Percentiles rank a stretch among this genome's conserved stretches.
phyloP scores from a whole-genome alignment of 2,797 vertebrate genomes.

The Sebastes trivittatus region DNA sequence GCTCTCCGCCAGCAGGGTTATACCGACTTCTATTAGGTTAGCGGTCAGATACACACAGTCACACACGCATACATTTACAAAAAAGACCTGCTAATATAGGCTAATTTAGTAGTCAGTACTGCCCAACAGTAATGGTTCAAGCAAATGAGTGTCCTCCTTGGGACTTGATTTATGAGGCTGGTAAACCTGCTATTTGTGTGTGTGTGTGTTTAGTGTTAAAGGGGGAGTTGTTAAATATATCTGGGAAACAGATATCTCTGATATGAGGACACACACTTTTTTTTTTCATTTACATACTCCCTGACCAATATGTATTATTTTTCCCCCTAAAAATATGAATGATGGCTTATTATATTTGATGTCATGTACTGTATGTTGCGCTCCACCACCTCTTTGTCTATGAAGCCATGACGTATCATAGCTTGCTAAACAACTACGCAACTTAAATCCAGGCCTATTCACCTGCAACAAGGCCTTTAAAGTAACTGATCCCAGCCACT shows the following conservation, averaged over 20 bases:
- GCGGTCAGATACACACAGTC: conserved; percentile 67
- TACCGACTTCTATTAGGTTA: conserved; percentile 82
- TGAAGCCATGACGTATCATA: background rate
- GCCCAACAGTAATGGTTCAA: conserved; percentile 71
- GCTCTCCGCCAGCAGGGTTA: conserved; percentile 76
- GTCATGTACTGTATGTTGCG: background rate
- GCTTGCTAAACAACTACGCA: background rate
- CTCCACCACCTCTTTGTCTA: background rate
- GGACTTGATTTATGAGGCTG: conserved; percentile 70
- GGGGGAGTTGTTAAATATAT: background rate
- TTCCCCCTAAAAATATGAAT: background rate
- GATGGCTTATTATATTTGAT: background rate
- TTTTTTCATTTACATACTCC: background rate
- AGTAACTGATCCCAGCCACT: background rate
- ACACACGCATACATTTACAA: conserved; percentile 27
- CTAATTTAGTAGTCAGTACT: conserved; percentile 77
- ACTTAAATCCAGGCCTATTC: background rate
- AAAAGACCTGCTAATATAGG: conserved; percentile 66
- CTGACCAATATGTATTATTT: background rate
- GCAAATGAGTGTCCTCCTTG: conserved; percentile 80
- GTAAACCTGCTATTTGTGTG: conserved; percentile 34
- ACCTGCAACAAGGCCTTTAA: background rate
- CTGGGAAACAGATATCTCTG: background rate
- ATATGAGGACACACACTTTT: conserved; percentile 1
- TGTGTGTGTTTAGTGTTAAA: conserved; percentile 14